These are phyloP conservation scores for Drosophila baimaii DNA, from an alignment of 1,140 invertebrate species.

Conservation along the genomic window DNA sequence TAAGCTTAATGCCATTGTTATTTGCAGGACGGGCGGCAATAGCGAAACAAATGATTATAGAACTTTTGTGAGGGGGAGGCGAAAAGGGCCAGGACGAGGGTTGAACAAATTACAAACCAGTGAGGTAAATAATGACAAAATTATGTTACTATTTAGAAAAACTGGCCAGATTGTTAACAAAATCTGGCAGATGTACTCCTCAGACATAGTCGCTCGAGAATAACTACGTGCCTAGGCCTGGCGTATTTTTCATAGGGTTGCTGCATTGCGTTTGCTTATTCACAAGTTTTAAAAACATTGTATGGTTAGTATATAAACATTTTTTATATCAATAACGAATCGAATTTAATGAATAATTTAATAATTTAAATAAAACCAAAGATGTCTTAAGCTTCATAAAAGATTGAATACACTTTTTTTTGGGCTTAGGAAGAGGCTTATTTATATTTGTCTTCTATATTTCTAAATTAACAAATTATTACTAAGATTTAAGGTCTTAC, in stretches of 20 bases:
- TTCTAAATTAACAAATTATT: too few species aligned
- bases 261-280: neutral
- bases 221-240: conserved; percentile 36
- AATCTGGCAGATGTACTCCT: conserved; percentile 75
- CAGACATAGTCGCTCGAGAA: conserved; percentile 40
- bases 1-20: conserved; percentile 67
- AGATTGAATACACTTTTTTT: too few species aligned
- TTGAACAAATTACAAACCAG: conserved; percentile 79
- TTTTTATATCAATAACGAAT: neutral
- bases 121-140: conserved; percentile 82
- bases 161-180: conserved; percentile 70
- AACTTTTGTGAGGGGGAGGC: conserved; percentile 22
- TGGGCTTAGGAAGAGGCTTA: too few species aligned
- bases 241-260: conserved; percentile 45
- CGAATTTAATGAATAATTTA: neutral
- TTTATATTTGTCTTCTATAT: too few species aligned
- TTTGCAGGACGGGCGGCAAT: conserved; percentile 29
- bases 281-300: neutral
- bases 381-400: too few species aligned
- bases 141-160: conserved; percentile 80
- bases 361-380: neutral
- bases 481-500: too few species aligned
- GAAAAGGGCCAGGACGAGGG: conserved; percentile 38
- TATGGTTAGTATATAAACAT: neutral
- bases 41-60: conserved; percentile 72